Evolutionary conservation across 2,113 vertebrate species (phyloP).

Genomic region (Miniopterus natalensis): DNA sequence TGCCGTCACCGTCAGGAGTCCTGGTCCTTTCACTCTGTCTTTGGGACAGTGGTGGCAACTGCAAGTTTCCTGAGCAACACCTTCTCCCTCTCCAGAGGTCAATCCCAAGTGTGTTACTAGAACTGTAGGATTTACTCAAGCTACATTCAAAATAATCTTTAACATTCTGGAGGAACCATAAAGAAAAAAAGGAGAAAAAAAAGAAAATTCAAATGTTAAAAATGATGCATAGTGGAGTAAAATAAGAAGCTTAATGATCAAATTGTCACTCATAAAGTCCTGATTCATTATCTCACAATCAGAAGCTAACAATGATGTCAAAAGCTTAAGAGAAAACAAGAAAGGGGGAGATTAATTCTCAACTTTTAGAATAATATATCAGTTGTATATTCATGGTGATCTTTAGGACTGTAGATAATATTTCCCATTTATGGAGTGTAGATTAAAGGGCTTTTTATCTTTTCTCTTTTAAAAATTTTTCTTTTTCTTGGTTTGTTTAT

Average conservation of each 20-base stretch:
- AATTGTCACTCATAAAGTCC: background rate
- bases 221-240: background rate
- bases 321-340: background rate
- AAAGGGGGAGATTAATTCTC: background rate
- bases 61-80: slow-evolving; percentile 94
- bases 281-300: background rate
- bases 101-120: slow-evolving; percentile 91
- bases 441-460: background rate
- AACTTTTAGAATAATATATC: background rate
- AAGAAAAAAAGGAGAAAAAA: slow-evolving; percentile 34
- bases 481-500: background rate
- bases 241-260: slow-evolving; percentile 43
- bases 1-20: slow-evolving; percentile 91
- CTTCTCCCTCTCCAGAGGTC: slow-evolving; percentile 94
- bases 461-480: background rate
- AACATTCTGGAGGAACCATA: slow-evolving; percentile 86
- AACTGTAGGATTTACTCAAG: slow-evolving; percentile 95
- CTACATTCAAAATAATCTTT: slow-evolving; percentile 90
- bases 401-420: background rate
- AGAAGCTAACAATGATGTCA: background rate
- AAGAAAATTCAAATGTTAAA: slow-evolving; percentile 52
- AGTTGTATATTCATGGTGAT: background rate
- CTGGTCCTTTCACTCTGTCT: slow-evolving; percentile 91
- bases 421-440: background rate
- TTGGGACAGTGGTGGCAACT: slow-evolving; percentile 95